Percentiles rank a stretch among this genome's conserved stretches.
phyloP scores from a whole-genome alignment of 2,797 vertebrate genomes.

The Hylomyscus alleni region DNA sequence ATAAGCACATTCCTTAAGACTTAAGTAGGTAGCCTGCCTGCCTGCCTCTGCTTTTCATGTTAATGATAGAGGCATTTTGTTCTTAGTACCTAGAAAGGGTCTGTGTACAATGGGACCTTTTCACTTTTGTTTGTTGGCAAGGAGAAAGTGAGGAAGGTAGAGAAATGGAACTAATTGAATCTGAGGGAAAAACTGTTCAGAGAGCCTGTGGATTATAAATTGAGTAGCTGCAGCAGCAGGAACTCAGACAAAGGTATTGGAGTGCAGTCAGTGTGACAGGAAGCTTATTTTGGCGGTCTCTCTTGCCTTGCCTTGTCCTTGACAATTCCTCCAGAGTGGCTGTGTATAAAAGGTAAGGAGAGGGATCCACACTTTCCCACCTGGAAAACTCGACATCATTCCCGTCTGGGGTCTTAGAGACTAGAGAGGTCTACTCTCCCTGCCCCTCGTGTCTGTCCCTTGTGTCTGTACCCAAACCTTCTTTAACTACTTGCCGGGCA shows the following conservation, averaged over 20 bases:
- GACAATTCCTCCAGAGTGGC: conserved; percentile 52
- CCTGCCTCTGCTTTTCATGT: conserved; percentile 42
- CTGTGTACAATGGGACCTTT: background rate
- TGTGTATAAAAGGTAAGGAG: background rate
- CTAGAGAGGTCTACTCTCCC: background rate
- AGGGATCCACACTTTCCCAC: background rate
- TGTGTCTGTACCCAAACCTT: background rate
- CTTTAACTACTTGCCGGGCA: background rate
- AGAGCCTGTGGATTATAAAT: conserved; percentile 62
- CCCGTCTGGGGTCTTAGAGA: background rate
- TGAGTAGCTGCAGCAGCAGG: conserved; percentile 53
- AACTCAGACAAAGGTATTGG: conserved; percentile 54
- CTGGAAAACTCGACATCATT: background rate
- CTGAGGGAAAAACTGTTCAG: conserved; percentile 5
- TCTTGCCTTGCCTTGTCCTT: conserved; percentile 65
- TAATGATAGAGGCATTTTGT: conserved; percentile 1
- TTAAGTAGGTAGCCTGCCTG: background rate
- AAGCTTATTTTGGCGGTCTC: conserved; percentile 63
- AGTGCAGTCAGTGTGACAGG: conserved; percentile 71
- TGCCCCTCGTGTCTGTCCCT: background rate
- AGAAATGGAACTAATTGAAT: conserved; percentile 76
- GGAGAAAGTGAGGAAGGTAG: background rate
- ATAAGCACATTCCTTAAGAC: conserved; percentile 14
- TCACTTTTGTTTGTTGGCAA: background rate
- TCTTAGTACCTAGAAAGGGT: background rate